A percentile compares a stretch with the other conserved stretches of the same genome.
Evolutionary conservation across 2,797 vertebrate species (phyloP).

Genomic region (Periophthalmus magnuspinnatus): DNA sequence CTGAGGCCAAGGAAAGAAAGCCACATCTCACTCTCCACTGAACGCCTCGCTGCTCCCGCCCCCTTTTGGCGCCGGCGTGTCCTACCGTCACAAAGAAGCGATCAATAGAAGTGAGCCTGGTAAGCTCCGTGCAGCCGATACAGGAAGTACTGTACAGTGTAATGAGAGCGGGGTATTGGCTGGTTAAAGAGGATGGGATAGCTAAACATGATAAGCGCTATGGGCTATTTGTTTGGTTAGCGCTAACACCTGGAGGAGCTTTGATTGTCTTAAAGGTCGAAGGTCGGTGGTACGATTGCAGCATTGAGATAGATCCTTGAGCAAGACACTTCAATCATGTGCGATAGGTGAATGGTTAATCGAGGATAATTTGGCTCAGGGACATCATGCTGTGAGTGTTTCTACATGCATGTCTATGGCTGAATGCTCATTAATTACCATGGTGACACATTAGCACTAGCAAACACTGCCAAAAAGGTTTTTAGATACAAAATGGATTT

Average conservation of each 20-base stretch:
- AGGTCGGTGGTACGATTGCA: too few species aligned
- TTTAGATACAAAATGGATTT: too few species aligned
- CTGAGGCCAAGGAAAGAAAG: conserved; percentile 52
- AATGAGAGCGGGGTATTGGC: conserved; percentile 65
- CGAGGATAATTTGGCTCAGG: too few species aligned
- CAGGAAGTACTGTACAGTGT: conserved; percentile 63
- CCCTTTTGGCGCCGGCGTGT: conserved; percentile 46
- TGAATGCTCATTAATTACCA: too few species aligned
- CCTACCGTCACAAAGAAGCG: conserved; percentile 63
- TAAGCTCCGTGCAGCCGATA: conserved; percentile 58
- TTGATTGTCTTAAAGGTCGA: conserved; percentile 56
- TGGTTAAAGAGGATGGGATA: conserved; percentile 57
- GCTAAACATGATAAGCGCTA: conserved; percentile 60
- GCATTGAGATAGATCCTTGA: too few species aligned
- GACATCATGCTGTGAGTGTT: too few species aligned
- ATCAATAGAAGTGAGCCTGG: conserved; percentile 68
- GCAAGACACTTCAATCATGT: too few species aligned
- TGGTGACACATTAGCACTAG: too few species aligned
- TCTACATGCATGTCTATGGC: too few species aligned
- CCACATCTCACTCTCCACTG: conserved; percentile 66
- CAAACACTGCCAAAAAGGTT: too few species aligned
- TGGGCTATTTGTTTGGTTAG: conserved; percentile 62
- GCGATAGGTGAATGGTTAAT: too few species aligned
- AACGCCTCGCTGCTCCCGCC: conserved; percentile 53
- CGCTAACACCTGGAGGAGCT: conserved; percentile 49